Evolutionary conservation across 2,113 vertebrate species (phyloP).

Genomic region (Speoplatyrhinus poulsoni): DNA sequence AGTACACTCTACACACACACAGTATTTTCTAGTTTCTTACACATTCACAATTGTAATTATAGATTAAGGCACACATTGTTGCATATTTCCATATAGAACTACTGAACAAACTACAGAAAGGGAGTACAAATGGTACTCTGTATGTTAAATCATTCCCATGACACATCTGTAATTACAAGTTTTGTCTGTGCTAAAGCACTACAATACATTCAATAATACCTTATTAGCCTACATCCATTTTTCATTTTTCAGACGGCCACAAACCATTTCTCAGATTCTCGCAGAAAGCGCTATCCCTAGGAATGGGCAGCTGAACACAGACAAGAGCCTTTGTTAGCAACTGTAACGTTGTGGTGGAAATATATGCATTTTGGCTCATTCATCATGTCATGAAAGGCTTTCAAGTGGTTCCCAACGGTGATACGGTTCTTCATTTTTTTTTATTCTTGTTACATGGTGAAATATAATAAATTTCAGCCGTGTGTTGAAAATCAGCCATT

Average conservation of each 20-base stretch:
- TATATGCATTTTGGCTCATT: conserved; percentile 49
- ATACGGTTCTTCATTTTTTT: conserved; percentile 12
- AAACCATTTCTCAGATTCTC: conserved; percentile 15
- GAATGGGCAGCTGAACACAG: conserved; percentile 17
- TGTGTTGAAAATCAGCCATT: conserved; percentile 58
- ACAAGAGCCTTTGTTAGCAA: conserved; percentile 36
- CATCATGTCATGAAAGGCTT: conserved; percentile 51
- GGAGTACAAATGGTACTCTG: conserved; percentile 6
- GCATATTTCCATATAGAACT: neutral
- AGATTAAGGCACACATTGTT: conserved; percentile 9
- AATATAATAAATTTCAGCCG: conserved; percentile 60
- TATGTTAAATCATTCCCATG: conserved; percentile 27
- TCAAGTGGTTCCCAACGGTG: conserved; percentile 38
- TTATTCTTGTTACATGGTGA: conserved; percentile 29
- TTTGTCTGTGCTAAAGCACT: conserved; percentile 16
- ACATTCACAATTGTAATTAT: conserved; percentile 6
- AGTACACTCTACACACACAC: neutral
- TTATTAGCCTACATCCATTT: conserved; percentile 7
- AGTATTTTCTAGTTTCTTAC: conserved; percentile 3
- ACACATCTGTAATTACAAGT: conserved; percentile 21
- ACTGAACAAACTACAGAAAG: conserved; percentile 13
- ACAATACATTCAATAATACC: conserved; percentile 13
- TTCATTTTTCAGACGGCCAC: conserved; percentile 1
- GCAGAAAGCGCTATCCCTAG: conserved; percentile 26
- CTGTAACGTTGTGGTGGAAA: conserved; percentile 39